Conservation (phyloP, 2,888 invertebrate genomes). For the Trissolcus japonicus region DNA sequence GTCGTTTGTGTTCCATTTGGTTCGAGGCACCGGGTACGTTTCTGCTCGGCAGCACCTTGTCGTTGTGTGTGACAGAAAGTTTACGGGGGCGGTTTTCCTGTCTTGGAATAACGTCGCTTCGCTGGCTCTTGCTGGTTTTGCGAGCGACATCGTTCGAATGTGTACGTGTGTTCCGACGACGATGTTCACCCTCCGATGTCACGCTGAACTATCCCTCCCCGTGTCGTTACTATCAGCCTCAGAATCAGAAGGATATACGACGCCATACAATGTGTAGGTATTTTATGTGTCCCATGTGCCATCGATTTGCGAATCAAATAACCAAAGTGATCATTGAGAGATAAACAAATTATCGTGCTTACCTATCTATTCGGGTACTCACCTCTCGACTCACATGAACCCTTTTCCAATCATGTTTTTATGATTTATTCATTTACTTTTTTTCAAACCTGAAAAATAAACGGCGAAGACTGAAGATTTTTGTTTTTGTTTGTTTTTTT, state of each 20-base stretch:
- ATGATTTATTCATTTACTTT: slow-evolving; percentile 48
- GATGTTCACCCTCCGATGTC: slow-evolving; percentile 58
- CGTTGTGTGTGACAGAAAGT: slow-evolving; percentile 60
- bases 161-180: slow-evolving; percentile 51
- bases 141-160: slow-evolving; percentile 57
- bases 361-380: slow-evolving; percentile 29
- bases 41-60: slow-evolving; percentile 54
- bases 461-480: no score
- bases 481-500: no score
- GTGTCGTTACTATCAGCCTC: slow-evolving; percentile 51
- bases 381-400: slow-evolving; percentile 5
- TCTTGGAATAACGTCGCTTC: slow-evolving; percentile 62
- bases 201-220: slow-evolving; percentile 47
- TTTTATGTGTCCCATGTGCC: slow-evolving; percentile 38
- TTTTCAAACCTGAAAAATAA: no score
- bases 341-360: slow-evolving; percentile 47
- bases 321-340: slow-evolving; percentile 47
- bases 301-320: slow-evolving; percentile 42
- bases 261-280: slow-evolving; percentile 26
- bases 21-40: slow-evolving; percentile 50
- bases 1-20: slow-evolving; percentile 40
- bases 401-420: slow-evolving; percentile 2
- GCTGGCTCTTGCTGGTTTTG: slow-evolving; percentile 64
- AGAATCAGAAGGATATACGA: slow-evolving; percentile 46
- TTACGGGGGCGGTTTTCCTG: slow-evolving; percentile 61